Evolutionary conservation across 2,888 invertebrate genomes (phyloP), one percentile per base, ranked within the genome.

Genomic region (Nesidiocoris tenuis): DNA sequence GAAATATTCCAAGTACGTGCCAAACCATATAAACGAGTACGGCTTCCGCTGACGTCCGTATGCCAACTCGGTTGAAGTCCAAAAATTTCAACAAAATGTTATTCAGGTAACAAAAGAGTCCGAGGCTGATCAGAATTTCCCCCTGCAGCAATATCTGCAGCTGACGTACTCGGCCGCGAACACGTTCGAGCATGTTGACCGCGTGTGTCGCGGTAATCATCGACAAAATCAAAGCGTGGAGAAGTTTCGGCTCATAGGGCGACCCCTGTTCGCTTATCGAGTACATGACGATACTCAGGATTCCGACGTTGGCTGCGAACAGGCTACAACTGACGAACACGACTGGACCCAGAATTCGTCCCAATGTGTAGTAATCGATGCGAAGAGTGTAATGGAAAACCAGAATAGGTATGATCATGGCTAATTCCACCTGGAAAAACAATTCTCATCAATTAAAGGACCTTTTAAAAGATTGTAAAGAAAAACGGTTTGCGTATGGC

Each of bases 341-440:
- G 55, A 74, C 74, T 0, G 64, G 74, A 0, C 65, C 65, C 2
- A 74, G 39, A 61, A 65, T 22, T 65, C 74, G 54, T 9, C 74
- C 64, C n/a, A 74, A 57, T 1, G 74, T 74, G 65, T 74, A 64
- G 65, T 74, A 74, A 65, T 74, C 74, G 56, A 74, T 74, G 24
- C 57, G 39, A 19, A 74, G 24, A 2, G 74, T 74, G 21, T 25
- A 7, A 17, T 66, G 23, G 57, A 74, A 74, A 18, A 74, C 24
- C 1, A 74, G 19, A 22, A 64, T 7, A 7, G 74, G 74, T 1
- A 65, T 22, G 17, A 57, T 24, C 7, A 72, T 5, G 25, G 16
- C 16, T 54, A 72, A 54, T 39, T 39, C 39, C 39, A 12, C 12
- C 39, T 39, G 39, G 39, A 39, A 39, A 3, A 39, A n/a, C n/a